Evolutionary conservation across 2,113 vertebrate species (phyloP).

Genomic region (Oncorhynchus clarkii): DNA sequence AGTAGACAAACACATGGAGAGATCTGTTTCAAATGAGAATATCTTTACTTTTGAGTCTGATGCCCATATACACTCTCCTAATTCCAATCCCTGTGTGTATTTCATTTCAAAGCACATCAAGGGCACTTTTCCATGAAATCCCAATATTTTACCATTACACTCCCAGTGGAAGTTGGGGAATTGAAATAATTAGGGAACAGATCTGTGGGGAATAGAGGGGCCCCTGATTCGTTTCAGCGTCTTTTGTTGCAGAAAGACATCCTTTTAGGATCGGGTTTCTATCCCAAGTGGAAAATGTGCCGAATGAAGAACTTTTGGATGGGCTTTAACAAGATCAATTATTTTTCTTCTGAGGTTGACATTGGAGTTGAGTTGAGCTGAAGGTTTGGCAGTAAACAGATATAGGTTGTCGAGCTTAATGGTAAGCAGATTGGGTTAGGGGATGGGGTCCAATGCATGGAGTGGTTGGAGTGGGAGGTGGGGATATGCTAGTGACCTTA

Average conservation of each 20-base stretch:
- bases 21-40: not conserved
- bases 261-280: conserved; percentile 57
- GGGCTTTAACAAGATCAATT: conserved; percentile 56
- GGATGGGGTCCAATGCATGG: no score
- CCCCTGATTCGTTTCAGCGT: conserved; percentile 54
- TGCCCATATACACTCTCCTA: not conserved
- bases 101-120: conserved; percentile 20
- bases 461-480: not conserved
- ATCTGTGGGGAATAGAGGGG: conserved; percentile 14
- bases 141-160: conserved; percentile 39
- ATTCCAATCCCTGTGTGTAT: not conserved
- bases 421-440: not conserved
- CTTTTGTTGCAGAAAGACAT: conserved; percentile 56
- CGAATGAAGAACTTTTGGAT: conserved; percentile 49
- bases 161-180: conserved; percentile 35
- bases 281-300: conserved; percentile 62
- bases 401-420: not conserved
- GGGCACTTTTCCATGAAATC: conserved; percentile 36
- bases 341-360: conserved; percentile 3
- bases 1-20: not conserved
- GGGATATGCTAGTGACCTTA: not conserved
- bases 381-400: not conserved
- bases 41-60: not conserved
- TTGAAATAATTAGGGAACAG: conserved; percentile 42
- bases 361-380: not conserved